Base-by-base conservation (phyloP, 1,140 invertebrate species). In the Gryllus bimaculatus region DNA sequence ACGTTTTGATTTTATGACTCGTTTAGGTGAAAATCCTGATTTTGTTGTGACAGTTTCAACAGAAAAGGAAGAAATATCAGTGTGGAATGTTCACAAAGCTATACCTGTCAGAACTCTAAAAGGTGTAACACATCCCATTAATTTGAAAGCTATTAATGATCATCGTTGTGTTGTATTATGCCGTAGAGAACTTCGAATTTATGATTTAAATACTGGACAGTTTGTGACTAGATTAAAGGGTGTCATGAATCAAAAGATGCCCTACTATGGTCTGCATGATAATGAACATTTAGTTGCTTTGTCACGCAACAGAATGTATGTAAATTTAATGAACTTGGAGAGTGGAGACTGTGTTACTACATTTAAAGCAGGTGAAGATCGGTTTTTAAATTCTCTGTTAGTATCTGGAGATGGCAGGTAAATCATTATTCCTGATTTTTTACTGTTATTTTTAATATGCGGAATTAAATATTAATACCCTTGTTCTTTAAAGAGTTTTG, bases 171-270 rank as follows among this genome's bases (percentile, higher is more conserved):
- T 95, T 80, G 93, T 95, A 73, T 86, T 96, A 20, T 95, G 94
- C 84, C 89, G 92, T 77, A 86, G 95, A 39, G 94, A 96, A 85
- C 89, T 96, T 8, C 88, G 90, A 80, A 90, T 95, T 18, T 95
- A 93, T 82, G 91, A 96, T 86, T 85, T 96, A 15, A 90, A 95
- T 83, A 88, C 90, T 84, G 94, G 94, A 78, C 86, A 86, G 78
- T 90, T 93, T 82, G 81, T 93, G 49, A 91, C 90, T 10, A 91
- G 94, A 80, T 84, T 96, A 12, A 94, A 95, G 83, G 89, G 94
- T 54, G 94, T 96, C 6, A 95, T 96, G 93, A 96, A 96, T 87
- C 94, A 96, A 83, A 95, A 95, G 86, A 95, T 96, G 94, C 93
- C 95, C 54, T 95, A 91, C 84, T 96, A 92, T 86, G 94, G 93